Base-by-base conservation (phyloP, 2,797 vertebrate genomes). In the Acanthopagrus latus region DNA sequence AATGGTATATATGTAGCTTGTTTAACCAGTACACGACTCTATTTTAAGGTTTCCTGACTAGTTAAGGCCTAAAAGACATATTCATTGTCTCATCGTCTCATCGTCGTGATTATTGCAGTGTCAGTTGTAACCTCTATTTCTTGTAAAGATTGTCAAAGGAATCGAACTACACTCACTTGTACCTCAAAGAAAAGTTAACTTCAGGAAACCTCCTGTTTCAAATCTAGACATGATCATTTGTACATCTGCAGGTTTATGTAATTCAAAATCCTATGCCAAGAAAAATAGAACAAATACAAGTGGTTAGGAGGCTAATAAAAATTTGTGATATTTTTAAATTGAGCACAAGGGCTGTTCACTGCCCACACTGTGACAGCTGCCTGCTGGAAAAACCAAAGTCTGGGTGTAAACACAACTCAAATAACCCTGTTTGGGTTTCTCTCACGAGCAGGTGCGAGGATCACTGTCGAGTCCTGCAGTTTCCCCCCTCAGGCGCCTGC, bases 391-490 rank as follows among this genome's bases (percentile, higher is more conserved):
- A 46, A 50, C 57, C 54, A 70, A 83, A 86, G 75, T 83, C 81
- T 76, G 77, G 76, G 47, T 80, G 73, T 80, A 83, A 87, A 76
- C 83, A 86, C 65, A 63, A 59, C 64, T 84, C 80, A 87, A 81
- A 85, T 76, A 84, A 74, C 62, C 64, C 64, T 88, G 77, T 83
- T 84, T 88, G 85, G 75, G 85, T 90, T 90, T 69, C 83, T 82
- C 75, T 81, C 76, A 57, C n/a, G 71, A 90, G 78, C 90, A 90
- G 91, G 85, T 91, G 92, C 84, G 86, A 50, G 89, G 86, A 92
- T 92, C 82, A 84, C 71, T 81, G 67, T 78, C 66, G 73, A 89
- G 86, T 84, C 82, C 80, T 79, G n/a, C 78, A 75, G 85, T 84
- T 86, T 73, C 74, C 66, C 66, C 38, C 38, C 72, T 79, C 81